Evolutionary conservation across 2,797 vertebrate species (phyloP), one percentile per base, ranked within the genome.

Genomic region (Acanthis flammea): DNA sequence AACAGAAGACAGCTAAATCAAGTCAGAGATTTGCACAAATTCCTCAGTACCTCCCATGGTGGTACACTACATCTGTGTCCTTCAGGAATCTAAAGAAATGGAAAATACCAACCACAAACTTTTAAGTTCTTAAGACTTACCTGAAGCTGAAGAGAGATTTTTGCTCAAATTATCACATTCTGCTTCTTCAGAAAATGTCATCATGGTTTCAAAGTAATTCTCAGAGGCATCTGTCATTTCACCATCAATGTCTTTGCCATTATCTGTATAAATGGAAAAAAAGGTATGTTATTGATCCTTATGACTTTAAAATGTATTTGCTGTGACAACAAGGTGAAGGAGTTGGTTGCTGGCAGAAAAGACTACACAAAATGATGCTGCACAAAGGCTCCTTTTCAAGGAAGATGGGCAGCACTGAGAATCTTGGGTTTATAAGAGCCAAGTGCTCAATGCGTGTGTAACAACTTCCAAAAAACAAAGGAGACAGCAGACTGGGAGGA

Each of bases 121-220:
- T 63, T 17, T 12, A 63, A 60, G 11, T 60, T 81, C 35, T 61
- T 55, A 73, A 54, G 12, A 24, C 30, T 82, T 95, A 98, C 97
- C 95, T 96, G 96, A 68, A 88, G 51, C 51, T 10, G 55, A 48
- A 76, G 31, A 45, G 27, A 83, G 11, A 66, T 86, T 97, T 94
- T 83, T 66, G 35, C 92, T 92, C 30, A 97, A 86, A 80, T 96
- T 95, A 67, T 94, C 84, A 78, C 31, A 62, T 70, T 96, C 96
- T 63, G 85, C 67, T 74, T 96, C 96, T 94, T 98, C 97, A 53
- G 83, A 95, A 85, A 95, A 97, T 3, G 63, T 93, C 60, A 97
- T 21, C 2, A 30, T 33, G 37, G 95, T 50, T 18, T 96, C 86
- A 25, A 95, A 81, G 30, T 21, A 60, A 31, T 61, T 80, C 27